Evolutionary conservation across 2,113 vertebrate genomes (phyloP).

Genomic region (Pelecanoides urinatrix): DNA sequence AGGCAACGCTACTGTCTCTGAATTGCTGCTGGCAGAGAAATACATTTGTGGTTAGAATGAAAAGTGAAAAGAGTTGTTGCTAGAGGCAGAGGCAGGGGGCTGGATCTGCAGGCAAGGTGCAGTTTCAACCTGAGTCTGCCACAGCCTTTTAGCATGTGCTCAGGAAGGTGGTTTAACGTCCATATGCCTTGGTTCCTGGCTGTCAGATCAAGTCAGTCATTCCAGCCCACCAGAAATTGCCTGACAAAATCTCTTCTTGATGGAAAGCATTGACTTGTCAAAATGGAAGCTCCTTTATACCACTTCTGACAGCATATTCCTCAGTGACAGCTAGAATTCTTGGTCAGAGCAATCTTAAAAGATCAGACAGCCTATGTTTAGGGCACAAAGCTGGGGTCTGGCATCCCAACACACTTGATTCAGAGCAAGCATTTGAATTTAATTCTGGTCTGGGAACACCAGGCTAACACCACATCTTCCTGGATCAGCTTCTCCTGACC

Average conservation of each 20-base stretch:
- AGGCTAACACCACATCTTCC: not conserved
- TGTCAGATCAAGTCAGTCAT: not conserved
- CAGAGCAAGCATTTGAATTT: not conserved
- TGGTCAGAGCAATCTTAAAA: not conserved
- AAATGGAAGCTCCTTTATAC: not conserved
- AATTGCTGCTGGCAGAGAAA: not conserved
- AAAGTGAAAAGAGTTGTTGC: not conserved
- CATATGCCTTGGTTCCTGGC: not conserved
- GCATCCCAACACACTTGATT: not conserved
- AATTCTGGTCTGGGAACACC: not conserved
- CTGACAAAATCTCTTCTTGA: not conserved
- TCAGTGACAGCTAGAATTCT: not conserved
- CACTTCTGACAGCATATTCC: not conserved
- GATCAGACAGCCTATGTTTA: not conserved
- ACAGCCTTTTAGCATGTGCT: rapidly evolving
- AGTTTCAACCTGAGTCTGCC: not conserved
- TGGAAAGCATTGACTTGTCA: not conserved
- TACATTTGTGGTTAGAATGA: not conserved
- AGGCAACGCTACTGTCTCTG: not conserved
- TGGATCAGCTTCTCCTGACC: not conserved
- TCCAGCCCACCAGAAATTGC: not conserved
- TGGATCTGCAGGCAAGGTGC: not conserved
- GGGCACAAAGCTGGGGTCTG: not conserved
- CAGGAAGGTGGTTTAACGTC: not conserved
- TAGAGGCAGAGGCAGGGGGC: not conserved